Conservation (phyloP, 2,888 invertebrate genomes). For the Apodemia zela region DNA sequence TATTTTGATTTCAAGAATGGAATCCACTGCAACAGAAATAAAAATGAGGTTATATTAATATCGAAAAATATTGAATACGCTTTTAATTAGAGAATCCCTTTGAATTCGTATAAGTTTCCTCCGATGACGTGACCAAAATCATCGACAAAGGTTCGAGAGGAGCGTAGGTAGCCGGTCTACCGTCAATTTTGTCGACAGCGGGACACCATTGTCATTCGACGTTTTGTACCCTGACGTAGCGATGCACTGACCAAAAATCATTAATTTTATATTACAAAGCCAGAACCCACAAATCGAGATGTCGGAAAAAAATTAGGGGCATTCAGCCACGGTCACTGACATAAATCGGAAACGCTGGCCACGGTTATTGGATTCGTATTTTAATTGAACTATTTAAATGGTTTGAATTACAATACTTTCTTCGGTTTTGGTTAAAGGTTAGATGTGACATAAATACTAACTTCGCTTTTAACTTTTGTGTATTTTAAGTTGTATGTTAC, state of each 20-base stretch:
- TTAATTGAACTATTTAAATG: slow-evolving; percentile 58
- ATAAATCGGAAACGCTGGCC: slow-evolving; percentile 49
- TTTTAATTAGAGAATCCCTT: slow-evolving; percentile 54
- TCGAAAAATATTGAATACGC: slow-evolving; percentile 28
- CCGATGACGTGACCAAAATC: slow-evolving; percentile 69
- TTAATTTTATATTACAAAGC: slow-evolving; percentile 79
- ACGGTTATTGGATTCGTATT: slow-evolving; percentile 57
- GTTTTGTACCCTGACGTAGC: slow-evolving; percentile 65
- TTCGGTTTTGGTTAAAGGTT: slow-evolving; percentile 1
- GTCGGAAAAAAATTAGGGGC: slow-evolving; percentile 66
- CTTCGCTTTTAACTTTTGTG: background rate
- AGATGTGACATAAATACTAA: background rate
- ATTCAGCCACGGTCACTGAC: slow-evolving; percentile 73
- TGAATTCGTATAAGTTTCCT: slow-evolving; percentile 61
- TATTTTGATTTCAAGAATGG: too few species aligned
- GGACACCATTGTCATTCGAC: slow-evolving; percentile 72
- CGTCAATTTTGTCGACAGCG: slow-evolving; percentile 77
- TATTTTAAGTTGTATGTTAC: background rate
- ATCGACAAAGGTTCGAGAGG: slow-evolving; percentile 62
- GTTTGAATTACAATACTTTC: slow-evolving; percentile 21
- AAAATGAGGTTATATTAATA: slow-evolving; percentile 18
- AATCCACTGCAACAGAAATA: too few species aligned
- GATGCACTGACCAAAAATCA: slow-evolving; percentile 76
- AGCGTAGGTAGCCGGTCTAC: slow-evolving; percentile 71
- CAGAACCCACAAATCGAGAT: slow-evolving; percentile 76